Base-by-base conservation (phyloP, 2,888 invertebrate species). In the Morpho achilles region DNA sequence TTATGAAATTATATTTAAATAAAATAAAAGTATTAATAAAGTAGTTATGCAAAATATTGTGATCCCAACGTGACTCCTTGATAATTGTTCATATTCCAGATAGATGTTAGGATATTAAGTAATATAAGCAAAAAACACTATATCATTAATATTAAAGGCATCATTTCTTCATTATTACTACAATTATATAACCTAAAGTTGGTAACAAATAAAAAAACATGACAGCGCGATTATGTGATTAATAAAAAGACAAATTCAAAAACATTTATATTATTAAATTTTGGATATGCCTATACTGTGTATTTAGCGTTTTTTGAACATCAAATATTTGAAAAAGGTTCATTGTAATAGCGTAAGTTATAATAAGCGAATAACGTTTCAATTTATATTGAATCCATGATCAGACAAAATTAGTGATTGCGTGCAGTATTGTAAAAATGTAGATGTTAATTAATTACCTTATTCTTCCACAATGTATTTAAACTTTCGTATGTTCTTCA, bases 51-150 rank as follows among this genome's bases (percentile, higher is more conserved):
- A 64, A 65, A 68, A 67, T 75, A 74, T 79, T 55, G 79, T 81
- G 80, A 81, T 81, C 78, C 80, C 78, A 70, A 64, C 69, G 76
- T 82, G 79, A 76, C 76, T 79, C 81, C 76, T 77, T 73, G 72
- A 64, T 75, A 65, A 62, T 69, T 69, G 63, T 68, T 67, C 62
- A 63, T 70, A 69, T 65, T 65, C 67, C 69, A 69, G 63, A 56
- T 67, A 67, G 64, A 60, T 59, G 58, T 61, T 67, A 66, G 63
- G 55, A 57, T 63, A 63, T 16, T 53, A 32, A 32, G 32, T 32
- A 32, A 32, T 32, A 32, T 32, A 32, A 32, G 32, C 32, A 32
- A 32, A 32, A 32, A 32, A 2, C 16, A 50, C 8, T 50, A 51
- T 45, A 45, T 10, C 8, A 23, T 39, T 39, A 10, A 63, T 61